Conservation (phyloP, 2,888 invertebrate genomes). For the Monopis laevigella region DNA sequence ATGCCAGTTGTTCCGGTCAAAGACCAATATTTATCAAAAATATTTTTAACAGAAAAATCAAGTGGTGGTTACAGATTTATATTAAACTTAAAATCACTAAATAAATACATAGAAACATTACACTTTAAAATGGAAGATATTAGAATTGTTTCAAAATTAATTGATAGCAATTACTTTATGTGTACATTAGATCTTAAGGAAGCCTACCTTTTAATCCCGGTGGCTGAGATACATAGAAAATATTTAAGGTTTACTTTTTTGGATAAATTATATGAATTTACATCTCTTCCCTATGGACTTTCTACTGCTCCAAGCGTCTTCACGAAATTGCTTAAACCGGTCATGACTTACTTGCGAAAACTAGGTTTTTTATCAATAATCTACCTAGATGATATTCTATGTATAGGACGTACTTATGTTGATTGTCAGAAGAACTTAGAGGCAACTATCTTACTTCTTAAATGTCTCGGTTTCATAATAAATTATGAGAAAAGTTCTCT, state of each 20-base stretch:
- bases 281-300: too few relatives aligned
- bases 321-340: too few relatives aligned
- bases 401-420: not conserved
- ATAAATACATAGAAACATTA: too few relatives aligned
- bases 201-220: not conserved
- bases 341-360: not conserved
- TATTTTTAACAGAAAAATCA: slow-evolving; percentile 11
- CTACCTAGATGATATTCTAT: too few relatives aligned
- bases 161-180: not conserved
- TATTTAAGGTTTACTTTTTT: slow-evolving; percentile 11
- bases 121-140: too few relatives aligned
- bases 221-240: slow-evolving; percentile 3
- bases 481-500: slow-evolving; percentile 4
- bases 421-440: not conserved
- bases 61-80: slow-evolving; percentile 9
- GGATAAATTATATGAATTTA: too few relatives aligned
- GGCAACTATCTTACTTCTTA: too few relatives aligned
- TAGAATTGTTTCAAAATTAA: too few relatives aligned
- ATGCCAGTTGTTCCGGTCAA: not conserved
- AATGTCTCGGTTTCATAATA: too few relatives aligned
- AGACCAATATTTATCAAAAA: slow-evolving; percentile 1
- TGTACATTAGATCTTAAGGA: too few relatives aligned
- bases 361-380: not conserved
- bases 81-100: too few relatives aligned
- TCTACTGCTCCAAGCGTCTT: too few relatives aligned